A percentile compares a stretch with the other conserved stretches of the same genome.
phyloP scores from a whole-genome alignment of 2,888 invertebrate species.

The Odontothrips loti region DNA sequence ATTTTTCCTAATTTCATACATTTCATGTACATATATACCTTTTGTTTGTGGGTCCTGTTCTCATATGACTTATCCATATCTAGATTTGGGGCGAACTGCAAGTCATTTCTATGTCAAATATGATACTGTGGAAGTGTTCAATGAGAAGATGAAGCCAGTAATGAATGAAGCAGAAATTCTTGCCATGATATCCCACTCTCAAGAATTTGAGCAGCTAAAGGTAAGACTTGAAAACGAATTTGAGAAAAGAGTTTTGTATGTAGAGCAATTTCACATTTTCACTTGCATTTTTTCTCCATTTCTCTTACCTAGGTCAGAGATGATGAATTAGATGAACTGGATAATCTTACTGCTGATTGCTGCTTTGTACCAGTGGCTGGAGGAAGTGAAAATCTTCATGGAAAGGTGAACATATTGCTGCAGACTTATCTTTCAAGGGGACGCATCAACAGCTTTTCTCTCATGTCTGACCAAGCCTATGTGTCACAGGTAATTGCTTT shows the following conservation, averaged over 20 bases:
- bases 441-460: conserved; percentile 73
- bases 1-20: neutral
- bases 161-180: conserved; percentile 85
- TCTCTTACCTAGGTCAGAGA: conserved; percentile 67
- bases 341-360: conserved; percentile 64
- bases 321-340: conserved; percentile 89
- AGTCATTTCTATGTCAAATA: conserved; percentile 97
- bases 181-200: conserved; percentile 85
- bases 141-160: conserved; percentile 70
- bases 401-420: conserved; percentile 92
- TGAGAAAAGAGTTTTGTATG: conserved; percentile 27
- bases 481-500: conserved; percentile 67
- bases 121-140: conserved; percentile 90
- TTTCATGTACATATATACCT: neutral
- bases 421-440: conserved; percentile 84
- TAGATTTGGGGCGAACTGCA: conserved; percentile 90
- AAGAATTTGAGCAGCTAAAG: conserved; percentile 94
- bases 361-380: conserved; percentile 77
- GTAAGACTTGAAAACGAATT: conserved; percentile 46
- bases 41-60: neutral
- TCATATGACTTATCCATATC: neutral
- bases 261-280: conserved; percentile 30
- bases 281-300: conserved; percentile 31
- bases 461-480: conserved; percentile 84
- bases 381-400: conserved; percentile 83